Percentiles rank a stretch among this genome's conserved stretches.
Evolutionary conservation across 1,140 invertebrate species (phyloP).

Genomic region (Temnothorax nylanderi): DNA sequence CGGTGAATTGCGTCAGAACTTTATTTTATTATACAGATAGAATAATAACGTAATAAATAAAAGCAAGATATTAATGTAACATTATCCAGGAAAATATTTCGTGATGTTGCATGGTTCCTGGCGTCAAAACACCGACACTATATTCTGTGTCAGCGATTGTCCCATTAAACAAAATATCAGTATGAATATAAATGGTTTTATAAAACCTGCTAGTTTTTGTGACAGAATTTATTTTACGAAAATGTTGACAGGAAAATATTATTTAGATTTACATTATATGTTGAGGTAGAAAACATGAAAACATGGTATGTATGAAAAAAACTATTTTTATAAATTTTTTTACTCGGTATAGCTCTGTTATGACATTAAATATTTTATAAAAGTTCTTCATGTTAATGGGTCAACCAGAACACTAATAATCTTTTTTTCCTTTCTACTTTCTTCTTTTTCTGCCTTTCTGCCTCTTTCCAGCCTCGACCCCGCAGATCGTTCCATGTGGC

Average conservation of each 20-base stretch:
- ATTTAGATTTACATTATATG: neutral
- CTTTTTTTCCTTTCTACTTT: conserved; percentile 28
- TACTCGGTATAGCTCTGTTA: neutral
- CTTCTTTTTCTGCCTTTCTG: conserved; percentile 63
- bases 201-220: neutral
- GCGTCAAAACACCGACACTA: conserved; percentile 35
- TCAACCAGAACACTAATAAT: conserved; percentile 12
- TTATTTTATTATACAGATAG: neutral
- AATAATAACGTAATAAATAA: neutral
- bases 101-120: neutral
- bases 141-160: conserved; percentile 48
- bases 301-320: neutral
- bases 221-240: conserved; percentile 24
- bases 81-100: conserved; percentile 14
- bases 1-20: conserved; percentile 39
- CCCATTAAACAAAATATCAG: conserved; percentile 47
- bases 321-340: neutral
- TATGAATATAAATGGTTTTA: conserved; percentile 26
- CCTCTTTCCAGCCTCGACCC: conserved; percentile 64
- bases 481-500: conserved; percentile 64
- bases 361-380: neutral
- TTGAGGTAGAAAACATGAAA: conserved; percentile 3
- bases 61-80: conserved; percentile 6
- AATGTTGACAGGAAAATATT: conserved; percentile 26
- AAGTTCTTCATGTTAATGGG: conserved; percentile 52